These are phyloP conservation scores for Ictalurus furcatus DNA, from an alignment of 2,113 vertebrate species.

Conservation along the genomic window DNA sequence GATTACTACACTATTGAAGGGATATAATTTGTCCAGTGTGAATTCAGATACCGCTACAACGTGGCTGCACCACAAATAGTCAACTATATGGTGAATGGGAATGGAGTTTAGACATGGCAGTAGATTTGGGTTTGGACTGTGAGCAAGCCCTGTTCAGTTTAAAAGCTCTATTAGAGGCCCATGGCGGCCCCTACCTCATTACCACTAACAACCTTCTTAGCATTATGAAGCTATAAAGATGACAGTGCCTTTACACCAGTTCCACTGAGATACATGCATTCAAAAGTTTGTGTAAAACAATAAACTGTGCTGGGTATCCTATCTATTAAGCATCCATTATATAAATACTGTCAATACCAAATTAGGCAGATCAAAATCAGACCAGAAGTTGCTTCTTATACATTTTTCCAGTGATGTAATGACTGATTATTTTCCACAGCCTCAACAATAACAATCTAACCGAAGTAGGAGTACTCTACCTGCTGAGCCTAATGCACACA, in stretches of 20 bases:
- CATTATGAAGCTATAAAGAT: background rate
- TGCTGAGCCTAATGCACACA: constrained; percentile 67
- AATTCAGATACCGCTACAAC: background rate
- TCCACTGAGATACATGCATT: background rate
- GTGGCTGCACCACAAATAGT: background rate
- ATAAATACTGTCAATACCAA: background rate
- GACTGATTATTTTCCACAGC: constrained; percentile 60
- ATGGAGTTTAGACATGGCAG: background rate
- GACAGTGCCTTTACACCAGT: background rate
- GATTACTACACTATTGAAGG: background rate
- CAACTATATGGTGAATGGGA: background rate
- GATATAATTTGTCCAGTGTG: background rate
- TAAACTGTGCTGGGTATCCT: background rate
- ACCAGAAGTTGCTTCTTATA: background rate
- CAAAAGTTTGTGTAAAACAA: background rate
- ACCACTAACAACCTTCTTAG: background rate
- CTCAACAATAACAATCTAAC: constrained; percentile 74
- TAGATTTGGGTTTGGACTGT: background rate
- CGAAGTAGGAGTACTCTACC: constrained; percentile 61
- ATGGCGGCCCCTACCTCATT: background rate
- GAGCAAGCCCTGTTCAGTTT: background rate
- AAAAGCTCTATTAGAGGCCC: background rate
- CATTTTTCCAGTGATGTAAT: background rate
- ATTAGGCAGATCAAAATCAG: background rate
- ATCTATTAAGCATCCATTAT: background rate